Percentiles rank a stretch among this genome's conserved stretches.
Evolutionary conservation across 2,888 invertebrate genomes (phyloP).

Genomic region (Alentia gelatinosa): DNA sequence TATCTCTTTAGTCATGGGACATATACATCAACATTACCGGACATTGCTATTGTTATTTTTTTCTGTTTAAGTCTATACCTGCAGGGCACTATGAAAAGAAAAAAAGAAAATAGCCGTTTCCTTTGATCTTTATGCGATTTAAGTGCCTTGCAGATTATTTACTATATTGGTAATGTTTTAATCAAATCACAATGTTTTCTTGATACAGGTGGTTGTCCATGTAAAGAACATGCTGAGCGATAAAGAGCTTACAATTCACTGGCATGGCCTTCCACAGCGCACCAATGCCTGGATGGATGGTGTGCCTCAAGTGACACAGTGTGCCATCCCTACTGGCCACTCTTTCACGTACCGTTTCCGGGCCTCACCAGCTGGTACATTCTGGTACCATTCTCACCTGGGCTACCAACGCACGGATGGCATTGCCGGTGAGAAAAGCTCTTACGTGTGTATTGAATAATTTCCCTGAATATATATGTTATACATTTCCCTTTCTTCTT

Average conservation of each 20-base stretch:
- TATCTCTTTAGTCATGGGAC: too few relatives aligned
- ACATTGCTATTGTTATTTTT: too few relatives aligned
- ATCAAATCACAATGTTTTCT: too few relatives aligned
- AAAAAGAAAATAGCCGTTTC: too few relatives aligned
- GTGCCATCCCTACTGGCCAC: slow-evolving; percentile 72
- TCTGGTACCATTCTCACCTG: slow-evolving; percentile 72
- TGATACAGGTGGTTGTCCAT: slow-evolving; percentile 74
- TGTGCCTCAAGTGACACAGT: slow-evolving; percentile 71
- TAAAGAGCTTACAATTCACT: slow-evolving; percentile 70
- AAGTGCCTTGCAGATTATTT: too few relatives aligned
- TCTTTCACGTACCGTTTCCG: slow-evolving; percentile 72
- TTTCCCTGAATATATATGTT: too few relatives aligned
- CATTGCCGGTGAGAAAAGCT: slow-evolving; percentile 65
- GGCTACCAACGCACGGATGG: slow-evolving; percentile 73
- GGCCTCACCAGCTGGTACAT: slow-evolving; percentile 68
- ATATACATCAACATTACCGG: too few relatives aligned
- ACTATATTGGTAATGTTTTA: too few relatives aligned
- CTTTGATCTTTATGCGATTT: too few relatives aligned
- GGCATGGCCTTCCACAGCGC: slow-evolving; percentile 73
- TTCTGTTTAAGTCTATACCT: too few relatives aligned
- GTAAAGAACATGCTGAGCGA: slow-evolving; percentile 66
- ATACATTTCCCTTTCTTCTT: too few relatives aligned
- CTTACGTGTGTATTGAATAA: background rate
- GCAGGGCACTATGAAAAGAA: too few relatives aligned
- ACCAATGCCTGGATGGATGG: slow-evolving; percentile 73